Evolutionary conservation across 53 echinoderm and acorn worm species (phyloP), one percentile per base, ranked within the genome.

Genomic region (Paracentrotus lividus): DNA sequence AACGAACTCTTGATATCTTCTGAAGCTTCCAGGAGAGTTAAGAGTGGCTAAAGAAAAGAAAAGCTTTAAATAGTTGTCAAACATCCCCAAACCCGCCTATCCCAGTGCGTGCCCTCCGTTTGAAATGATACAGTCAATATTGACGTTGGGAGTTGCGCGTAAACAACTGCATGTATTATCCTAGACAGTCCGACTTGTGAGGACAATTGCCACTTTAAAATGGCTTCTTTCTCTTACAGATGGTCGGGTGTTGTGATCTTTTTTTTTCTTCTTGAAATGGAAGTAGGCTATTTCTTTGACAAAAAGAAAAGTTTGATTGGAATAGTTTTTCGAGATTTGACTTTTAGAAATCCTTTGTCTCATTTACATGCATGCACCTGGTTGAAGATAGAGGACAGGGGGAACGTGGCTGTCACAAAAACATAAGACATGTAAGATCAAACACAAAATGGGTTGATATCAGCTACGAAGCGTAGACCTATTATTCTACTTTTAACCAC

Each of bases 91-190:
- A 16, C n/a, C n/a, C 45, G 21, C 88, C 55, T 61, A 4, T 64
- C 33, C 86, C 33, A 9, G 64, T 33, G 20, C 38, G 18, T 52
- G 33, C 88, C 89, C 61, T n/a, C 66, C 6, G 45, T 27, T 89
- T 64, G 26, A 60, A 77, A 92, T 78, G 92, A 92, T 92, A 78
- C 42, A 78, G 92, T 92, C 92, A 92, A 92, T 92, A 92, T 92
- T 92, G 58, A 77, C 81, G 8, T 20, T 77, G 92, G 92, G 92
- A 92, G 92, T 78, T 81, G 92, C 92, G 26, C 24, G 92, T 92
- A 52, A 92, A 92, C 59, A n/a, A 92, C 81, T 40, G 78, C 69
- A 44, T 44, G 49, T 92, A 92, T 78, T 92, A 92, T 92, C 92
- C 57, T 40, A 72, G 91, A 90, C 49, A 18, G 81, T 40, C 40